These are phyloP conservation scores for Lepas anatifera DNA, from an alignment of 2,888 invertebrate genomes.

Conservation along the genomic window DNA sequence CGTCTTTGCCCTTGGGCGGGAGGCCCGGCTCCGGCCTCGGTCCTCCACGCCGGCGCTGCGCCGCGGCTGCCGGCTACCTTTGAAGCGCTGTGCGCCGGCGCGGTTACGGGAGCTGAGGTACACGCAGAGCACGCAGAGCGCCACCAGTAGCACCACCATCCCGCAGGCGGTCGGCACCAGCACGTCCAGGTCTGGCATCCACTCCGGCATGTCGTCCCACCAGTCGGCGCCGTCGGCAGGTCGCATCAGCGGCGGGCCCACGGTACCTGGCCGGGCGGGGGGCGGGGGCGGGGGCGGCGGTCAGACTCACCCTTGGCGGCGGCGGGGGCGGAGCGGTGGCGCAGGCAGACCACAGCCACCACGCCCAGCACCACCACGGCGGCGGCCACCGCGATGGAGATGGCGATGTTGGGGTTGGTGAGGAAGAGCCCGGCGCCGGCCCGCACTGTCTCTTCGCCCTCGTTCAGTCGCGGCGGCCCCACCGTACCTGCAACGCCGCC, in stretches of 20 bases:
- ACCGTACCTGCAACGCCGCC: background rate
- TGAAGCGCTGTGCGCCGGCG: slow-evolving; percentile 27
- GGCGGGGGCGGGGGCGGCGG: background rate
- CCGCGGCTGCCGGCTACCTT: background rate
- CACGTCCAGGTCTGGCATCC: slow-evolving; percentile 75
- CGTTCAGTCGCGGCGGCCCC: slow-evolving; percentile 10
- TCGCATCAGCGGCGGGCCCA: slow-evolving; percentile 46
- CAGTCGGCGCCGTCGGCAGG: slow-evolving; percentile 24
- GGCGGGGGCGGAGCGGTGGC: slow-evolving; percentile 64
- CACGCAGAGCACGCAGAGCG: slow-evolving; percentile 79
- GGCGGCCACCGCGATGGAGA: slow-evolving; percentile 81
- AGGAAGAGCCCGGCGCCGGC: slow-evolving; percentile 58
- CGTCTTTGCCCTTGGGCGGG: no score
- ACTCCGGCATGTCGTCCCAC: slow-evolving; percentile 41
- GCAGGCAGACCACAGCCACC: slow-evolving; percentile 81
- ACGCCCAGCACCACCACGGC: slow-evolving; percentile 87
- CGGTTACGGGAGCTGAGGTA: slow-evolving; percentile 64
- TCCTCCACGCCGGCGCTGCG: background rate
- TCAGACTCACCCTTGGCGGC: slow-evolving; percentile 49
- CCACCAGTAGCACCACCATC: slow-evolving; percentile 77
- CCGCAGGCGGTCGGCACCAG: slow-evolving; percentile 82
- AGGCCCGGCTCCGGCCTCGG: background rate
- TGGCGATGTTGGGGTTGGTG: slow-evolving; percentile 82
- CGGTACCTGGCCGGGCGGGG: slow-evolving; percentile 48
- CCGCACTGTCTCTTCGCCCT: slow-evolving; percentile 47